phyloP scores from a whole-genome alignment of 2,113 vertebrate genomes.

The Aldabrachelys gigantea region DNA sequence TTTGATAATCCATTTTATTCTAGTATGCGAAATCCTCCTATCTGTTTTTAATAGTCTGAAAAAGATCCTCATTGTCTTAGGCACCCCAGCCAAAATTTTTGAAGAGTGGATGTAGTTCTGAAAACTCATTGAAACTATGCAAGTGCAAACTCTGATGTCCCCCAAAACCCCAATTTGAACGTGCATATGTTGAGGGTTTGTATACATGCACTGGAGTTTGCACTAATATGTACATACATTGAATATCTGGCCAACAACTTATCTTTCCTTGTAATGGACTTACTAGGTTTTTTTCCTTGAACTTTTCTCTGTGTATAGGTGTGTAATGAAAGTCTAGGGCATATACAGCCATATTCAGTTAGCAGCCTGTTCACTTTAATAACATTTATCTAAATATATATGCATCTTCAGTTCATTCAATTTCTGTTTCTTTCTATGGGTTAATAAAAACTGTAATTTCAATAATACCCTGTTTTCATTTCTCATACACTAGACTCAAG shows the following conservation, averaged over 20 bases:
- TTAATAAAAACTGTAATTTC: not conserved
- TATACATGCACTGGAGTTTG: not conserved
- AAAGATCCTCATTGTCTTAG: not conserved
- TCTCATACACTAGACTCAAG: not conserved
- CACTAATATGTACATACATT: not conserved
- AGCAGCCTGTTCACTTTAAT: not conserved
- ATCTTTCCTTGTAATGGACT: not conserved
- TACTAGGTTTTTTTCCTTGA: not conserved
- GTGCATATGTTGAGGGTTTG: not conserved
- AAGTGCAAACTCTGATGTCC: not conserved
- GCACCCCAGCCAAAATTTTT: not conserved
- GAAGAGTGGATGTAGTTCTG: not conserved
- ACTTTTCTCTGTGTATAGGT: not conserved
- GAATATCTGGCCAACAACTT: not conserved
- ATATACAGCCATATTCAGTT: not conserved
- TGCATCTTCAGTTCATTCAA: not conserved
- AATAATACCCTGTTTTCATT: not conserved
- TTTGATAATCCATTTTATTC: too few species aligned
- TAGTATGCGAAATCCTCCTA: too few species aligned
- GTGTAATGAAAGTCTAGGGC: too few species aligned
- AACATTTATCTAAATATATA: not conserved
- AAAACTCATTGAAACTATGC: not conserved
- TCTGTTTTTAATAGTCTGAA: not conserved
- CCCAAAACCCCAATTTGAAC: not conserved
- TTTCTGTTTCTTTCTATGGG: not conserved